phyloP scores from a whole-genome alignment of 2,113 vertebrate genomes.

The Halcyon malimbica region DNA sequence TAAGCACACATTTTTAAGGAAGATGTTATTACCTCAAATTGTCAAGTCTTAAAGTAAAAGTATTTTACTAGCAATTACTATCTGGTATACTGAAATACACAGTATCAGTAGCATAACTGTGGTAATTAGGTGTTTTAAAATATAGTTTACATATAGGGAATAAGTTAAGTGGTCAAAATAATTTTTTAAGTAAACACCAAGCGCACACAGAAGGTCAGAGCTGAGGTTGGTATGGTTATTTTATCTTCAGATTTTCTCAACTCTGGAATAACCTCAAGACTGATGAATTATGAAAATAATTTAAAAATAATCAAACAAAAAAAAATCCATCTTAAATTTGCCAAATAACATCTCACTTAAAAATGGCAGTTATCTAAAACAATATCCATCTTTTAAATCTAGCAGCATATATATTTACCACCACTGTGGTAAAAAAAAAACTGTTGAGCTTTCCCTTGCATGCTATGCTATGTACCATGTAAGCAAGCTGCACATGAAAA shows the following conservation, averaged over 20 bases:
- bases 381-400: neutral
- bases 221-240: neutral
- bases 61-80: neutral
- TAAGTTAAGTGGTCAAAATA: neutral
- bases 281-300: neutral
- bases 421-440: neutral
- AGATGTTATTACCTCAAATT: neutral
- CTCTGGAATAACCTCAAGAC: neutral
- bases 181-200: neutral
- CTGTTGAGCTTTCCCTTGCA: neutral
- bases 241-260: neutral
- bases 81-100: neutral
- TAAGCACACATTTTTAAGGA: neutral
- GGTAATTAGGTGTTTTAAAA: neutral
- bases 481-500: neutral
- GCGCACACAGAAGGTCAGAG: neutral
- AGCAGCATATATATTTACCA: neutral
- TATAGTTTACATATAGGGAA: neutral
- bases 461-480: rapidly evolving
- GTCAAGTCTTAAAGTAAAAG: neutral
- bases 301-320: neutral
- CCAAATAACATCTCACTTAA: neutral
- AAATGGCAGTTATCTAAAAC: neutral
- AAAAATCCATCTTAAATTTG: neutral
- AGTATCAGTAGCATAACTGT: neutral